Evolutionary conservation across 2,888 invertebrate genomes (phyloP), one percentile per base, ranked within the genome.

Genomic region (Pelosia muscerda): DNA sequence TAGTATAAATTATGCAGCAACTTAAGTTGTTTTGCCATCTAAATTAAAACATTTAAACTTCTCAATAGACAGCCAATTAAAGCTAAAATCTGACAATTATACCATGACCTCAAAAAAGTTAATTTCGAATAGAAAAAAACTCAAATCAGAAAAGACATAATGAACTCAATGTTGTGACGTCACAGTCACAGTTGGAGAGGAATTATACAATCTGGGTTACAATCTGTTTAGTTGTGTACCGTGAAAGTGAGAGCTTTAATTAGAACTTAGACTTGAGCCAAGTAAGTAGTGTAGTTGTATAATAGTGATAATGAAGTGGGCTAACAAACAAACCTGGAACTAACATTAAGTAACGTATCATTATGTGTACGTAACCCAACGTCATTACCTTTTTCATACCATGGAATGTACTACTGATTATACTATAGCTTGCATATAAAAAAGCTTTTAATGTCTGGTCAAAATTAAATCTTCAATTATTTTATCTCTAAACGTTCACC

Each of bases 231-330:
- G 76, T 65, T 71, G 64, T 59, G 6, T 49, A 70, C 42, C 54
- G 28, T 15, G 66, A 80, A 81, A 78, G 73, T 72, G 72, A 78
- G 66, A 78, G 81, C 67, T 70, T 69, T 55, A 69, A 76, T 81
- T 78, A 76, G 78, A 71, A 68, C 68, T 65, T 71, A 26, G 9
- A 42, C 61, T 66, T 68, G 55, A 62, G 38, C 34, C 26, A 49
- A 55, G 65, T 60, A 59, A 58, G 55, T 60, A 60, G 57, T 49
- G 34, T 31, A 63, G 23, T 66, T 58, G 65, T 57, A 38, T 31
- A 69, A 58, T 25, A 63, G n/a, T 53, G 64, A 25, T 68, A 68
- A 65, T 65, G 31, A 57, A 42, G 9, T 42, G 15, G 5, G n/a
- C 28, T 49, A 59, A 64, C 11, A 53, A 54, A 15, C 59, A 19